phyloP scores from a whole-genome alignment of 1,140 invertebrate genomes.

The Metaphire vulgaris region DNA sequence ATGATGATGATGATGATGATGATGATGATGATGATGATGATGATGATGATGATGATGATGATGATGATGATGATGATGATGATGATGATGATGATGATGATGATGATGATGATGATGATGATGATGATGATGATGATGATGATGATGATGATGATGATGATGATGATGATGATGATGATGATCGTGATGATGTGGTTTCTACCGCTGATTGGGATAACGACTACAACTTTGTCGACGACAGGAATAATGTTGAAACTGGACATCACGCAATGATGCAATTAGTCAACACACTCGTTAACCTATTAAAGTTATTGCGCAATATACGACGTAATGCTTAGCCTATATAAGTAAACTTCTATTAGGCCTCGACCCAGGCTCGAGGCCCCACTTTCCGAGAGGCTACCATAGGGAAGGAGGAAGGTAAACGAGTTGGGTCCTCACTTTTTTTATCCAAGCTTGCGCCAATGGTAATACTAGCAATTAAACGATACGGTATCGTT shows the following conservation, averaged over 20 bases:
- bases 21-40: background rate
- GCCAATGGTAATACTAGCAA: too few species aligned
- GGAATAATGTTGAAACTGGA: constrained; percentile 9
- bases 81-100: constrained; percentile 2
- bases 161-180: constrained; percentile 15
- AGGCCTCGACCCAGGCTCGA: too few species aligned
- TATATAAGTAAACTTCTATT: too few species aligned
- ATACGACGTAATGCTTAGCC: too few species aligned
- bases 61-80: constrained; percentile 3
- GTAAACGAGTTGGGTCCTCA: too few species aligned
- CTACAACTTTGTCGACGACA: constrained; percentile 6
- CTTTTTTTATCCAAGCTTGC: too few species aligned
- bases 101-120: constrained; percentile 2
- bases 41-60: constrained; percentile 2
- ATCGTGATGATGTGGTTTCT: constrained; percentile 9
- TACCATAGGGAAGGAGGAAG: too few species aligned
- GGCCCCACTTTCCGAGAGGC: too few species aligned
- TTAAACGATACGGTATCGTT: too few species aligned
- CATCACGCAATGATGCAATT: background rate
- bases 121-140: constrained; percentile 10
- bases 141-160: constrained; percentile 18
- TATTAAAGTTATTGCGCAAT: too few species aligned
- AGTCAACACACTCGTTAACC: too few species aligned
- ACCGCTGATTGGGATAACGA: background rate
- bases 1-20: background rate